phyloP scores from a whole-genome alignment of 1,140 invertebrate genomes.

The Sarcophaga bullata region DNA sequence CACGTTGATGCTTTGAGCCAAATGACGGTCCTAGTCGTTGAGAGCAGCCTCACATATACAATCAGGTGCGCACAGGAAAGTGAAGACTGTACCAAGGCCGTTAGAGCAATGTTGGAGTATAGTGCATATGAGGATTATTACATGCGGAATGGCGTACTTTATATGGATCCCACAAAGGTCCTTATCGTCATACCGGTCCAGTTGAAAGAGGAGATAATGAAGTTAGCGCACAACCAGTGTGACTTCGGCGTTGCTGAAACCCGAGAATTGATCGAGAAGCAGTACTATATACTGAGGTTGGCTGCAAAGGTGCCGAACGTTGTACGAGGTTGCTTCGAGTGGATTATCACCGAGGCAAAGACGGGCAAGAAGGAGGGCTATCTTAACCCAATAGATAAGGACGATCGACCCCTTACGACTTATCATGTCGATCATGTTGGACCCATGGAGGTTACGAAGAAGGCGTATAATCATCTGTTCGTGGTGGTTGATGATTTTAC shows the following conservation, averaged over 20 bases:
- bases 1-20: background rate
- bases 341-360: too few relatives aligned
- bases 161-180: conserved; percentile 1
- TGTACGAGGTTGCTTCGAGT: too few relatives aligned
- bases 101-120: background rate
- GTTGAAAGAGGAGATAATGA: conserved; percentile 24
- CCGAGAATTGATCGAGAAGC: background rate
- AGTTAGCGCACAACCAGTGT: conserved; percentile 4
- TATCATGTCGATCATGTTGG: conserved; percentile 51
- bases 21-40: background rate
- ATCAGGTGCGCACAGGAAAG: background rate
- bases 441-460: conserved; percentile 59
- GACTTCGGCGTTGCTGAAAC: background rate
- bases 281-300: too few relatives aligned
- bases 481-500: conserved; percentile 62
- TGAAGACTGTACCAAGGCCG: background rate
- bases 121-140: background rate
- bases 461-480: conserved; percentile 65
- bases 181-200: conserved; percentile 11
- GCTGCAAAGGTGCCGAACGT: too few relatives aligned
- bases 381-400: conserved; percentile 57
- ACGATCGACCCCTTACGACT: conserved; percentile 40
- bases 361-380: conserved; percentile 8
- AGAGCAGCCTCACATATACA: background rate
- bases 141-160: background rate